Percentiles rank a stretch among this genome's conserved stretches.
These are phyloP conservation scores for Alosa alosa DNA, from an alignment of 2,113 vertebrate genomes.

Conservation along the genomic window DNA sequence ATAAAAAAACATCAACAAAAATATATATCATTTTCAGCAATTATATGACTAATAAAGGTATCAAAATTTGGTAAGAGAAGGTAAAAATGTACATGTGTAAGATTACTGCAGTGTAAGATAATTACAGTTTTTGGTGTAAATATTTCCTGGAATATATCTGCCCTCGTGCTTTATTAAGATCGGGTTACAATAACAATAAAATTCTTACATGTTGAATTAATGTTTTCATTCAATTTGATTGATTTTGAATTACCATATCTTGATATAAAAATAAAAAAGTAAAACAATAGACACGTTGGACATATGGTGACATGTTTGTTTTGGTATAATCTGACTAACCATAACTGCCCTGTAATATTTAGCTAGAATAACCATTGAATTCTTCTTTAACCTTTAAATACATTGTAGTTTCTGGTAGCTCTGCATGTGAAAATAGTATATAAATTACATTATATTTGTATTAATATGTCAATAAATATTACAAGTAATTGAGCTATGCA, in stretches of 20 bases:
- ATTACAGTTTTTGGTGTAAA: too few relatives aligned
- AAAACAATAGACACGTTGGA: neutral
- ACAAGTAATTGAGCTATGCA: neutral
- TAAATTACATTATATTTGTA: too few relatives aligned
- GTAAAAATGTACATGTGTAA: neutral
- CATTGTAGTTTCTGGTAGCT: too few relatives aligned
- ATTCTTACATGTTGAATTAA: neutral
- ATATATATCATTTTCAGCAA: too few relatives aligned
- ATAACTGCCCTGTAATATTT: neutral
- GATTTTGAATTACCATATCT: neutral
- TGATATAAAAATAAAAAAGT: neutral
- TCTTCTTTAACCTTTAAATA: neutral
- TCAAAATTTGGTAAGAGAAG: neutral
- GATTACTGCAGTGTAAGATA: too few relatives aligned
- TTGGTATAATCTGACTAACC: neutral
- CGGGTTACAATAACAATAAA: neutral
- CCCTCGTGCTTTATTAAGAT: too few relatives aligned
- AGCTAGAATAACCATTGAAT: neutral
- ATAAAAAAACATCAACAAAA: neutral
- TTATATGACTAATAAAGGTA: neutral
- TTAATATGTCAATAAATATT: too few relatives aligned
- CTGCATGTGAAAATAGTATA: neutral
- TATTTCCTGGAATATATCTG: too few relatives aligned
- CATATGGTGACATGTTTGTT: neutral
- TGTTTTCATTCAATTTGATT: neutral